Evolutionary conservation across 2,888 invertebrate species (phyloP).

Genomic region (Scotopteryx bipunctaria): DNA sequence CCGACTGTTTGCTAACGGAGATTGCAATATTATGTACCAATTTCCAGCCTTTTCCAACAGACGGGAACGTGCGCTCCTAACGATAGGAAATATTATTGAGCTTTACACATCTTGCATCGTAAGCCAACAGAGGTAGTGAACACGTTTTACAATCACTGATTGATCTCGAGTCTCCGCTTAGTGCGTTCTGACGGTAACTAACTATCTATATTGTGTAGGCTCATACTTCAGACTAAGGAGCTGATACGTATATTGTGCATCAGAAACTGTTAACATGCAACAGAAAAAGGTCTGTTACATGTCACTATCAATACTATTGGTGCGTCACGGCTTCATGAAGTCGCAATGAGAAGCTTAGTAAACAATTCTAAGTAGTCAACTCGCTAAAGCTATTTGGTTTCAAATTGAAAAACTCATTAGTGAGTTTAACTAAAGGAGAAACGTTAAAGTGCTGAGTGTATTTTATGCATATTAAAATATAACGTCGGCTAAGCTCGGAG

Average conservation of each 20-base stretch:
- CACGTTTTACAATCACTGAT: constrained; percentile 22
- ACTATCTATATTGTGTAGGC: not conserved
- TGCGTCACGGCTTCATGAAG: constrained; percentile 6
- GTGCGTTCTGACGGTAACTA: constrained; percentile 10
- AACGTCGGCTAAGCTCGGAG: constrained; percentile 34
- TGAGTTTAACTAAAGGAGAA: constrained; percentile 34
- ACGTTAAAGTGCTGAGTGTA: constrained; percentile 36
- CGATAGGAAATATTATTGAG: constrained; percentile 65
- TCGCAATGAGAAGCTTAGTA: constrained; percentile 11
- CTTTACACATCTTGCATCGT: constrained; percentile 47
- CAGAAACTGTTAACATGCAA: constrained; percentile 19
- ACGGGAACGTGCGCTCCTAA: constrained; percentile 54
- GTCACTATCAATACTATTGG: constrained; percentile 8
- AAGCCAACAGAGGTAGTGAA: constrained; percentile 14
- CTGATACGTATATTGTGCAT: not conserved
- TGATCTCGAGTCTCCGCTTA: constrained; percentile 16
- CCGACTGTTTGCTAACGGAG: constrained; percentile 69
- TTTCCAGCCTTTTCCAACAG: constrained; percentile 61
- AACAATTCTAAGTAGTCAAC: constrained; percentile 19
- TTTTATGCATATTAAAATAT: constrained; percentile 43
- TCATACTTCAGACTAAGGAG: not conserved
- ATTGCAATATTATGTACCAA: constrained; percentile 79
- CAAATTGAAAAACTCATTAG: constrained; percentile 40
- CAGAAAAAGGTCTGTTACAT: not conserved
- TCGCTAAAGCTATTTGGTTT: constrained; percentile 26